Base-by-base conservation (phyloP, 2,888 invertebrate species). In the Epiblema foenella region DNA sequence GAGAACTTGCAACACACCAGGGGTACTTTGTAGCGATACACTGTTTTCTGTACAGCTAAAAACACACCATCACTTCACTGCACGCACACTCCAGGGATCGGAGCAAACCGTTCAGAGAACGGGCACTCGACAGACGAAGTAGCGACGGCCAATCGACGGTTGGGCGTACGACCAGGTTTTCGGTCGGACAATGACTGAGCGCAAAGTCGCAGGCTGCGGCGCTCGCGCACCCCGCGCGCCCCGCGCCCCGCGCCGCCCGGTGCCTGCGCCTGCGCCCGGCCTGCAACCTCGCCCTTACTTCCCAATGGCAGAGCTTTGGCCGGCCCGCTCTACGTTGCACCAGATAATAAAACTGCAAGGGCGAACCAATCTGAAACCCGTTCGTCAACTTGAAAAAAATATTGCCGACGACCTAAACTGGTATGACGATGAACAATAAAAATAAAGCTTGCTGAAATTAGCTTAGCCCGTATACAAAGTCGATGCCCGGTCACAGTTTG, bases 51-150 rank as follows among this genome's bases (percentile, higher is more conserved):
- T 93, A 93, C 86, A 82, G 90, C 93, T 88, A 89, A 86, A 93
- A 92, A 90, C 90, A 92, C 93, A 93, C 93, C 82, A 88, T 90
- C 93, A 93, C 92, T 84, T 79, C 93, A 93, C 93, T 89, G 82
- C 90, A 92, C 89, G 86, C 85, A 83, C 83, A 87, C 91, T 90
- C 89, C 88, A 84, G 78, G 81, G 84, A 79, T 84, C 81, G 85
- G 87, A 89, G 89, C 84, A 79, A 83, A 87, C 88, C 87, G 89
- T 87, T 89, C 85, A n/a, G 84, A 83, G 86, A 87, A 89, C 89
- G 88, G 89, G 85, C 89, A 89, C 91, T 87, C 86, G 85, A 81
- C 87, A 83, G 82, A 83, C 83, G 84, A 81, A 82, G 88, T 89
- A 91, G 89, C 91, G 90, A 93, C 88, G 85, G 86, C 85, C 85